Conservation (phyloP, 2,888 invertebrate species). For the Drosophila setosimentum region DNA sequence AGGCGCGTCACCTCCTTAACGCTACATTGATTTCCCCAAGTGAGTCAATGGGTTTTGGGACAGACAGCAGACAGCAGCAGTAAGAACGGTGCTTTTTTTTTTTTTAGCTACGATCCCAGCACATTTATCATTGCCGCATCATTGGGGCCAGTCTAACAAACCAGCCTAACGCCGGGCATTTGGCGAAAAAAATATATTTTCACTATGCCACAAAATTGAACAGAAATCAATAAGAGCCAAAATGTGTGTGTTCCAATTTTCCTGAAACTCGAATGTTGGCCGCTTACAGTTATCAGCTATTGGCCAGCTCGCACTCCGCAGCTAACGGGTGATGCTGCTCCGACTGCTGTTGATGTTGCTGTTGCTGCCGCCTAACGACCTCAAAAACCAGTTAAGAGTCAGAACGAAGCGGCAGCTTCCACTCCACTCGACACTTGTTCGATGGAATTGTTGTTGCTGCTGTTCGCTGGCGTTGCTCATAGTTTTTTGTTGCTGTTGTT, state of each 20-base stretch:
- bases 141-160: slow-evolving; percentile 59
- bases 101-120: slow-evolving; percentile 7
- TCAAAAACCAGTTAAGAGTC: slow-evolving; percentile 65
- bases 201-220: slow-evolving; percentile 41
- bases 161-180: slow-evolving; percentile 48
- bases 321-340: slow-evolving; percentile 55
- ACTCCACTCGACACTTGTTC: slow-evolving; percentile 52
- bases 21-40: slow-evolving; percentile 16
- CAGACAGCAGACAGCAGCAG: background rate
- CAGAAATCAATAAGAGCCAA: slow-evolving; percentile 56
- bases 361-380: slow-evolving; percentile 60
- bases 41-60: slow-evolving; percentile 20
- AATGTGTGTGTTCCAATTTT: slow-evolving; percentile 59
- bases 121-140: slow-evolving; percentile 50
- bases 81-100: slow-evolving; percentile 28
- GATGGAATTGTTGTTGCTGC: slow-evolving; percentile 37
- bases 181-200: slow-evolving; percentile 50
- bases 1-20: slow-evolving; percentile 1
- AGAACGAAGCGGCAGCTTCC: slow-evolving; percentile 46
- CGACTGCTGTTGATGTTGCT: slow-evolving; percentile 16
- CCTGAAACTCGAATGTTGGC: slow-evolving; percentile 50
- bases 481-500: slow-evolving; percentile 17
- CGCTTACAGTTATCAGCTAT: slow-evolving; percentile 54
- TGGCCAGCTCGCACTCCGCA: slow-evolving; percentile 33
- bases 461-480: slow-evolving; percentile 18